Conservation (phyloP, 2,888 invertebrate genomes). For the Melanophora roralis region DNA sequence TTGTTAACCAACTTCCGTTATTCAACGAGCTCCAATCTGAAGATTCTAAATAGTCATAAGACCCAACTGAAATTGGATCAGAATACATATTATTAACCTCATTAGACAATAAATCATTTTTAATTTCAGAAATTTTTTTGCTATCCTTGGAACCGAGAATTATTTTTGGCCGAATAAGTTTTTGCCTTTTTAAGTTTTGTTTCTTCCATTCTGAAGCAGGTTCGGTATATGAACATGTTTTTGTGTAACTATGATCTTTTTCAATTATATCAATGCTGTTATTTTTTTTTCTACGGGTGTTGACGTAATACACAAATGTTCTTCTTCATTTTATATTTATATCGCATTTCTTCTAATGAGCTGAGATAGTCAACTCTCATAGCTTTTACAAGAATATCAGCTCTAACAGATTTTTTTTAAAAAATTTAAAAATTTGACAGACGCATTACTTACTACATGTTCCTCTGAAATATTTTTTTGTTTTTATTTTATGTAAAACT, state of each 20-base stretch:
- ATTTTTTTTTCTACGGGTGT: not conserved
- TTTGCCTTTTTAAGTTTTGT: not conserved
- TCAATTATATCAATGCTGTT: not conserved
- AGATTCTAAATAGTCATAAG: conserved; percentile 5
- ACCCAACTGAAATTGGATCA: not conserved
- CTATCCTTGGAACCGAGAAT: not conserved
- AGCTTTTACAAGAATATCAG: not conserved
- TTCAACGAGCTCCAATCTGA: not conserved
- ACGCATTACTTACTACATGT: conserved; percentile 10
- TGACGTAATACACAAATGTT: not conserved
- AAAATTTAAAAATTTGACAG: not conserved
- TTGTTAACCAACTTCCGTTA: not conserved
- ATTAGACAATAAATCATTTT: not conserved
- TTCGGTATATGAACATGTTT: not conserved
- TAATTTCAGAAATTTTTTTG: not conserved
- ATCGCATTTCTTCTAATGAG: not conserved
- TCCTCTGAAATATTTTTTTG: too few relatives aligned
- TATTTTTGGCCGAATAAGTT: not conserved
- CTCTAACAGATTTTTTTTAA: conserved; percentile 5
- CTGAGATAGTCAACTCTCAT: not conserved
- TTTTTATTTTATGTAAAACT: too few relatives aligned
- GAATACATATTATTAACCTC: not conserved
- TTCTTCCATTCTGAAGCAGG: conserved; percentile 10
- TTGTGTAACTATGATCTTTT: not conserved
- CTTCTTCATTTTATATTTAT: not conserved